These are phyloP conservation scores for Pectinophora gossypiella DNA, from an alignment of 1,140 invertebrate species.

Conservation along the genomic window DNA sequence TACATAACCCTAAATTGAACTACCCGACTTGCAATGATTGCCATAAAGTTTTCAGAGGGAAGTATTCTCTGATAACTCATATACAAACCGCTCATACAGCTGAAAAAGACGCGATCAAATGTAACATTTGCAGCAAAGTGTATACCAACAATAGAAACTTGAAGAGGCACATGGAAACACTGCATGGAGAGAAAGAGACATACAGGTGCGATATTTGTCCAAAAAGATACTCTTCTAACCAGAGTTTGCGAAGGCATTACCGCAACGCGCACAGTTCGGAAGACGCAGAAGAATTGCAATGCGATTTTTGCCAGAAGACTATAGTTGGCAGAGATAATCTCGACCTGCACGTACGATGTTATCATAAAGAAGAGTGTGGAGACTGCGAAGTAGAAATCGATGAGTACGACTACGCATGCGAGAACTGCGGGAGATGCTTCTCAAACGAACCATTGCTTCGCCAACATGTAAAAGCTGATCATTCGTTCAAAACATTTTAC, in stretches of 20 bases:
- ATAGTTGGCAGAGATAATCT: constrained; percentile 29
- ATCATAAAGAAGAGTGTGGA: constrained; percentile 14
- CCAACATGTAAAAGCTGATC: constrained; percentile 42
- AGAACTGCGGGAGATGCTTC: constrained; percentile 30
- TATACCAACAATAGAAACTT: constrained; percentile 45
- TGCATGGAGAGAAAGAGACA: constrained; percentile 35
- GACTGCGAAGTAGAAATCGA: neutral
- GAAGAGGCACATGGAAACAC: constrained; percentile 43
- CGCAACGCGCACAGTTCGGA: constrained; percentile 24
- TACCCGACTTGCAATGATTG: constrained; percentile 44
- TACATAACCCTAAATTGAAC: constrained; percentile 38
- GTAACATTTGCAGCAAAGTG: constrained; percentile 40
- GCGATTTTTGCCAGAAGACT: constrained; percentile 25
- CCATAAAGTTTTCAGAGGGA: constrained; percentile 38
- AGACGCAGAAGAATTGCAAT: constrained; percentile 15
- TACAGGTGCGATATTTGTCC: constrained; percentile 44
- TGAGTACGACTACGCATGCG: constrained; percentile 20
- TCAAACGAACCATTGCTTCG: constrained; percentile 31
- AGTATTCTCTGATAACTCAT: constrained; percentile 35
- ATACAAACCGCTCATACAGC: constrained; percentile 29
- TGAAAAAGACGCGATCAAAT: constrained; percentile 25
- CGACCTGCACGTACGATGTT: constrained; percentile 20
- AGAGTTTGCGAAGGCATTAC: constrained; percentile 42
- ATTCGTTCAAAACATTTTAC: constrained; percentile 51
- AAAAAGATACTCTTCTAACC: constrained; percentile 50